Evolutionary conservation across 1,140 invertebrate genomes (phyloP).

Genomic region (Pogonomyrmex californicus): DNA sequence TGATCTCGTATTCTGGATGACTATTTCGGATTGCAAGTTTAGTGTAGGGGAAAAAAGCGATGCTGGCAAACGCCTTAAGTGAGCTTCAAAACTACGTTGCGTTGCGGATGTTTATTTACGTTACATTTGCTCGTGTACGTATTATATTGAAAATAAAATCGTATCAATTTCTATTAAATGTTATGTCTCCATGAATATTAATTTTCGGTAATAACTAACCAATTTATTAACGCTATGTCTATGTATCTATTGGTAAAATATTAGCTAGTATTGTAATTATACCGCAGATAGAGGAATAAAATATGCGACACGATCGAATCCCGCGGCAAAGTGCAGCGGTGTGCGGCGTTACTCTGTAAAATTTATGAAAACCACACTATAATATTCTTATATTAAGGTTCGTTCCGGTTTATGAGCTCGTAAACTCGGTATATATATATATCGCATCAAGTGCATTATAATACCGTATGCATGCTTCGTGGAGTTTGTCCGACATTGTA

Average conservation of each 20-base stretch:
- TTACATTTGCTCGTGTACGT: neutral
- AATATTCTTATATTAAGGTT: conserved; percentile 82
- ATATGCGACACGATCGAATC: conserved; percentile 18
- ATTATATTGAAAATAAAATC: neutral
- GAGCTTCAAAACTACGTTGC: neutral
- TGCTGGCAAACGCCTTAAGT: neutral
- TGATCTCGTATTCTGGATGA: conserved; percentile 41
- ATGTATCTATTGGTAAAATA: conserved; percentile 29
- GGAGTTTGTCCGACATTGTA: neutral
- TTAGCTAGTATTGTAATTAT: neutral
- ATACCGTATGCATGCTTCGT: conserved; percentile 51
- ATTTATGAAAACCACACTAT: conserved; percentile 82
- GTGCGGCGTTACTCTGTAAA: conserved; percentile 61
- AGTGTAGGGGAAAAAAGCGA: neutral
- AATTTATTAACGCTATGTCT: neutral
- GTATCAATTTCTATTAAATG: neutral
- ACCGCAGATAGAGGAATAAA: conserved; percentile 18
- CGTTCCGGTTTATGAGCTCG: conserved; percentile 81
- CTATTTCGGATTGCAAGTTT: conserved; percentile 25
- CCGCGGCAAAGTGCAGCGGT: neutral
- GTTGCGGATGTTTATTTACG: neutral
- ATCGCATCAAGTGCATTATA: conserved; percentile 79
- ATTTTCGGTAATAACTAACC: conserved; percentile 3
- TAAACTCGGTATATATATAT: conserved; percentile 76
- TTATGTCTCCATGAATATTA: neutral